Percentiles rank a stretch among this genome's conserved stretches.
Conservation (phyloP, 2,797 vertebrate species). For the Rachycentron canadum region DNA sequence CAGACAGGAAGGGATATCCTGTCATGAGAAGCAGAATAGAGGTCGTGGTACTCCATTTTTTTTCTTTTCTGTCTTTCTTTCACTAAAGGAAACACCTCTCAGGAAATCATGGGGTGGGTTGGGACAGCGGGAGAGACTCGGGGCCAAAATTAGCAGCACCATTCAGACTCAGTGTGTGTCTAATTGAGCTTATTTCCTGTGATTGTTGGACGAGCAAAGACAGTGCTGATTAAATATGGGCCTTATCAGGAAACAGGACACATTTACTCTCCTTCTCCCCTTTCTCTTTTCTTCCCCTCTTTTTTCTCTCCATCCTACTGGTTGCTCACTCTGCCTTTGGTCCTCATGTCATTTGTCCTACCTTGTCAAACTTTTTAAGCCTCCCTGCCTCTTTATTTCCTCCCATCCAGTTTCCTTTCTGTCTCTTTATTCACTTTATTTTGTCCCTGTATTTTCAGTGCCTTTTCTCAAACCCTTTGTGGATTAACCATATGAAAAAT, state of each 20-base stretch:
- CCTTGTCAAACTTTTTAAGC: slow-evolving; percentile 52
- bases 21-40: slow-evolving; percentile 70
- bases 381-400: slow-evolving; percentile 57
- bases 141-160: slow-evolving; percentile 82
- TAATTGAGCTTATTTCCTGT: slow-evolving; percentile 88
- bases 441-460: slow-evolving; percentile 10
- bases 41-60: slow-evolving; percentile 54
- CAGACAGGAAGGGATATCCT: slow-evolving; percentile 77
- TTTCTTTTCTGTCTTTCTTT: slow-evolving; percentile 34
- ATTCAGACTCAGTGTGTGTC: slow-evolving; percentile 66
- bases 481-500: not conserved
- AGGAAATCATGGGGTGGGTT: slow-evolving; percentile 80
- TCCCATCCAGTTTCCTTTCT: slow-evolving; percentile 45
- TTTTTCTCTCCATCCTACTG: slow-evolving; percentile 29
- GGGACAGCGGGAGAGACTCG: slow-evolving; percentile 53
- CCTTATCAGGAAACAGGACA: slow-evolving; percentile 74
- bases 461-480: not conserved
- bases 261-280: slow-evolving; percentile 59
- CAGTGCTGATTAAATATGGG: slow-evolving; percentile 86
- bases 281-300: slow-evolving; percentile 61
- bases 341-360: slow-evolving; percentile 51
- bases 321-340: slow-evolving; percentile 51
- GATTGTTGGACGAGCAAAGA: slow-evolving; percentile 87
- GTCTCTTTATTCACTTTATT: slow-evolving; percentile 26
- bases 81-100: slow-evolving; percentile 76